Percentiles rank a stretch among this genome's conserved stretches.
phyloP scores from a whole-genome alignment of 1,140 invertebrate genomes.

The Neotoxoptera formosana region DNA sequence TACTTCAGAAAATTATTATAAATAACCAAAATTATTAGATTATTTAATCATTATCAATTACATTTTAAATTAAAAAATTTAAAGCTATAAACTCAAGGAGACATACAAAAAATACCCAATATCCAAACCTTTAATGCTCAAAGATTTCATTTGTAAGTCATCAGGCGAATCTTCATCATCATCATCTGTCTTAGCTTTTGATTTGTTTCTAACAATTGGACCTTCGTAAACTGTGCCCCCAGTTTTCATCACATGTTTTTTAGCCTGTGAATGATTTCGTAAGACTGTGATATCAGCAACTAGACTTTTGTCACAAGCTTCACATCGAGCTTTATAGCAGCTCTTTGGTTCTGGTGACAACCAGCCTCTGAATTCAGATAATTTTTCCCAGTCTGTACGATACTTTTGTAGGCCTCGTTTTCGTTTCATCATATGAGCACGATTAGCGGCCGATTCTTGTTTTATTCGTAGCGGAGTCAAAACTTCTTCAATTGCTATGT shows the following conservation, averaged over 20 bases:
- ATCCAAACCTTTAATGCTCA: constrained; percentile 57
- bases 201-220: constrained; percentile 49
- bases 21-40: neutral
- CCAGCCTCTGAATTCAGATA: constrained; percentile 59
- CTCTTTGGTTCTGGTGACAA: constrained; percentile 58
- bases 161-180: constrained; percentile 52
- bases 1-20: neutral
- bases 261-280: constrained; percentile 59
- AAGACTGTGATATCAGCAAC: constrained; percentile 60
- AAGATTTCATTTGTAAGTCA: constrained; percentile 58
- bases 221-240: constrained; percentile 56
- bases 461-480: constrained; percentile 49
- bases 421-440: constrained; percentile 54
- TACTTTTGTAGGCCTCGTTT: constrained; percentile 60
- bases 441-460: constrained; percentile 55
- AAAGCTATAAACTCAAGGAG: constrained; percentile 50
- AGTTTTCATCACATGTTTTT: constrained; percentile 59
- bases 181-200: constrained; percentile 39
- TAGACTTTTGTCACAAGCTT: constrained; percentile 60
- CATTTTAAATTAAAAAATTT: neutral
- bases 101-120: constrained; percentile 46
- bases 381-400: constrained; percentile 60
- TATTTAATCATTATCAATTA: neutral
- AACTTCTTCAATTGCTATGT: constrained; percentile 56
- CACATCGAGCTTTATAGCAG: constrained; percentile 60